Conservation (phyloP, 2,888 invertebrate genomes). For the Drosophila maculinotata region DNA sequence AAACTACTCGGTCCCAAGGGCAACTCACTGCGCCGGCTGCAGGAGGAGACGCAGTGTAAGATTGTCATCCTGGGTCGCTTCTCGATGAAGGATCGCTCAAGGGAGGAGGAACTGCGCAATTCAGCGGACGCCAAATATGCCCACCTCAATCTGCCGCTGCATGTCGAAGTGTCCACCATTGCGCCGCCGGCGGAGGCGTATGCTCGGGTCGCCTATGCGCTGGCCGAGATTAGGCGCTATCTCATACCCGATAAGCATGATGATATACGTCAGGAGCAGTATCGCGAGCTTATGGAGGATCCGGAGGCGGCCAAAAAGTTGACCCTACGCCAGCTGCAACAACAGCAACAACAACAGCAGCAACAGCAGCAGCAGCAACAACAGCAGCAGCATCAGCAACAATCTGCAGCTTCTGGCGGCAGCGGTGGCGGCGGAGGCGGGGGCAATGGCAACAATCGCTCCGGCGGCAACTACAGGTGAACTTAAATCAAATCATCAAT, state of each 20-base stretch:
- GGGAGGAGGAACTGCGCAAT: slow-evolving; percentile 92
- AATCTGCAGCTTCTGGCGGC: slow-evolving; percentile 39
- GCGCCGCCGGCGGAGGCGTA: slow-evolving; percentile 95
- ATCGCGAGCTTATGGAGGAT: slow-evolving; percentile 89
- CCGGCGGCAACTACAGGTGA: slow-evolving; percentile 74
- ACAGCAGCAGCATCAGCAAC: slow-evolving; percentile 44
- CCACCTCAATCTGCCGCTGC: slow-evolving; percentile 94
- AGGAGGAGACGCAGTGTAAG: slow-evolving; percentile 97
- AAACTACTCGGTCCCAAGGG: slow-evolving; percentile 97
- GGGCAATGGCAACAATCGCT: slow-evolving; percentile 69
- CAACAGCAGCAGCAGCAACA: slow-evolving; percentile 66
- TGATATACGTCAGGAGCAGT: slow-evolving; percentile 93
- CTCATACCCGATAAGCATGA: slow-evolving; percentile 89
- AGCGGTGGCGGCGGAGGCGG: slow-evolving; percentile 53
- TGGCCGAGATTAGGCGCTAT: slow-evolving; percentile 91
- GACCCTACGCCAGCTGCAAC: slow-evolving; percentile 81
- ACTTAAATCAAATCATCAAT: not conserved
- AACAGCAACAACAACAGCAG: slow-evolving; percentile 81
- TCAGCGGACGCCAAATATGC: slow-evolving; percentile 95
- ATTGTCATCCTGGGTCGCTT: slow-evolving; percentile 97
- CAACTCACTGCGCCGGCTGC: slow-evolving; percentile 95
- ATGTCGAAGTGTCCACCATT: slow-evolving; percentile 94
- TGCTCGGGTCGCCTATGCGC: slow-evolving; percentile 93
- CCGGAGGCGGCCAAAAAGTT: slow-evolving; percentile 84
- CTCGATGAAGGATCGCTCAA: slow-evolving; percentile 95